A percentile compares a stretch with the other conserved stretches of the same genome.
Conservation (phyloP, 2,888 invertebrate species). For the Drosophila ochracea region DNA sequence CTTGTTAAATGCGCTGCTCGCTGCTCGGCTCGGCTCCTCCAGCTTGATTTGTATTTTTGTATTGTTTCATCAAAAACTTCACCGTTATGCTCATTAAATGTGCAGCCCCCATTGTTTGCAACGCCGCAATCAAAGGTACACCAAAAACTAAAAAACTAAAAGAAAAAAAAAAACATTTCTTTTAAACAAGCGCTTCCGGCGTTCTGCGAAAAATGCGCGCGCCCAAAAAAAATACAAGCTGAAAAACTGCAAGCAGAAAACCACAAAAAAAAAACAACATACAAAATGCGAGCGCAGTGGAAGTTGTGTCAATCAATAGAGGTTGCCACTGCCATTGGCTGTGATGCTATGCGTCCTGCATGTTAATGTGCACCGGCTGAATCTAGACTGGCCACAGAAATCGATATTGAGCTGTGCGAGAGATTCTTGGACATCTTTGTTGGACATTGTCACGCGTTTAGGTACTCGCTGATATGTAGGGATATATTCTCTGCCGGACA, state of each 20-base stretch:
- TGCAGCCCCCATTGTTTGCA: constrained; percentile 64
- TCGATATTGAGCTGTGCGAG: constrained; percentile 61
- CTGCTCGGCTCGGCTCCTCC: background rate
- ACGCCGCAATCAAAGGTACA: constrained; percentile 56
- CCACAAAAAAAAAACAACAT: background rate
- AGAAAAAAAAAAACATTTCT: constrained; percentile 47
- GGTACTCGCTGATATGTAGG: constrained; percentile 41
- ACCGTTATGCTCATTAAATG: constrained; percentile 82
- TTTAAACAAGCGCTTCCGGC: constrained; percentile 77
- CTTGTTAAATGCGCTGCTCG: constrained; percentile 64
- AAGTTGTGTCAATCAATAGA: constrained; percentile 84
- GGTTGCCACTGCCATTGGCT: constrained; percentile 22
- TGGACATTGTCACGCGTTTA: constrained; percentile 65
- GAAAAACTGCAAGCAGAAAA: constrained; percentile 22
- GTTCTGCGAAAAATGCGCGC: constrained; percentile 72
- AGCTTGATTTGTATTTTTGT: constrained; percentile 52
- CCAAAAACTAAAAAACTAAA: constrained; percentile 18
- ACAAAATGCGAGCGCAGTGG: constrained; percentile 60
- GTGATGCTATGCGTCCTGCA: constrained; percentile 77
- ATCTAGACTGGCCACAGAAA: constrained; percentile 40
- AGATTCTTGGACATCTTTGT: constrained; percentile 45
- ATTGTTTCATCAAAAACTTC: constrained; percentile 79
- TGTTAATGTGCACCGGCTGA: constrained; percentile 70
- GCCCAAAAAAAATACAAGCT: constrained; percentile 13
- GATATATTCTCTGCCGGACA: background rate